Base-by-base conservation (phyloP, 2,888 invertebrate species). In the Sericinus montela region DNA sequence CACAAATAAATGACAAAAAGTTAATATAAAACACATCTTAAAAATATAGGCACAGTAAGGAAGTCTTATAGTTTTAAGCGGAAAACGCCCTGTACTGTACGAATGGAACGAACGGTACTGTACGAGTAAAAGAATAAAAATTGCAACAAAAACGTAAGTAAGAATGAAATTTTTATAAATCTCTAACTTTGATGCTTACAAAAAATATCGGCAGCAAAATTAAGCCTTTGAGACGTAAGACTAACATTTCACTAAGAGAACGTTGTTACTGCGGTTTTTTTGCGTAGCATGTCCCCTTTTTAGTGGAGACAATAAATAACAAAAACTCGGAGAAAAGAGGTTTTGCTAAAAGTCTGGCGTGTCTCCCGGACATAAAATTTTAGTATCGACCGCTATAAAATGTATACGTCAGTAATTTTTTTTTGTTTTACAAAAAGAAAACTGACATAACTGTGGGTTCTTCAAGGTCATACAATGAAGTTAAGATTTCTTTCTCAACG, bases 291-390 rank as follows among this genome's bases (percentile, higher is more conserved):
- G 41, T 35, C 7, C 47, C 41, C 41, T 41, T 47, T 48, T 48
- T 42, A 42, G 41, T 42, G 36, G 36, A 29, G 41, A 48, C 30
- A 41, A 40, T 48, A 48, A 42, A 48, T 48, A 42, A 48, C 41
- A 23, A 48, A 36, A 48, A 42, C 19, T 35, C 40, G 13, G 36
- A 19, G 35, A 29, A 48, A 48, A 48, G 41, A 41, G 41, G 47
- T 37, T 48, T 47, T 48, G 36, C 30, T 30, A 40, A 48, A 37
- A 41, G 41, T 37, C 29, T 48, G 37, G 36, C 30, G 47, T 48
- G 35, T 48, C 41, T 37, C 47, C n/a, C 13, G 36, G 36, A 36
- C 29, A 42, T 42, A 36, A 9, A 47, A 35, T 47, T 47, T 35
- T 14, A 14, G 36, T 28, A 41, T 36, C 13, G 29, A 19, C 23